These are phyloP conservation scores for Hydropotes inermis DNA, from an alignment of 2,113 vertebrate genomes.

Conservation along the genomic window DNA sequence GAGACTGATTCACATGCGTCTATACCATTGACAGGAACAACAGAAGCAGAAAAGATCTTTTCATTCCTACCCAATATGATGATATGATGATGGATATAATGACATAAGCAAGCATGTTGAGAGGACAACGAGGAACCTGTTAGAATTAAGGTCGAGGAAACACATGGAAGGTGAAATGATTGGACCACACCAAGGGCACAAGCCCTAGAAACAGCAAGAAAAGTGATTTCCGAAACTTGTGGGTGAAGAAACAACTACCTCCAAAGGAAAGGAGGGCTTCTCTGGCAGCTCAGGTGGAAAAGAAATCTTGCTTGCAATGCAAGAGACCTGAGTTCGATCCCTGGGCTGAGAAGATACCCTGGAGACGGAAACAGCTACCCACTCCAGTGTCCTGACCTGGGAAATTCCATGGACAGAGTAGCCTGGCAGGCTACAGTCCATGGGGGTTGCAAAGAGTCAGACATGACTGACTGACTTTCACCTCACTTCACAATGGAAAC, in stretches of 20 bases:
- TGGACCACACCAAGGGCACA: background rate
- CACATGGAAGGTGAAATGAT: background rate
- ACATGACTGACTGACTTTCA: accelerated
- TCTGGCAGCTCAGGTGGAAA: background rate
- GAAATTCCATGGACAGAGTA: background rate
- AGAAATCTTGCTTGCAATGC: background rate
- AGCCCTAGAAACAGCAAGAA: background rate
- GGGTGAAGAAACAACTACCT: background rate
- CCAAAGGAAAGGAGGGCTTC: background rate
- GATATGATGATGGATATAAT: background rate
- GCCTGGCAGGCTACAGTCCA: background rate
- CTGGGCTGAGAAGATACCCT: background rate
- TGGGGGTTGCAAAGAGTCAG: background rate
- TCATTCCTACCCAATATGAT: background rate
- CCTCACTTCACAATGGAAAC: background rate
- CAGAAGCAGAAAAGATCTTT: background rate
- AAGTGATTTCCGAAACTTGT: background rate
- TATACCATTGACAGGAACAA: background rate
- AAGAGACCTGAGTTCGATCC: background rate
- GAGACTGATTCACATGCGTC: background rate
- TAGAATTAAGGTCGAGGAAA: background rate
- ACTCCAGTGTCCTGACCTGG: background rate
- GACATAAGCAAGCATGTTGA: background rate
- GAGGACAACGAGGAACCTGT: background rate
- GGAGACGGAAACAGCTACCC: background rate